Base-by-base conservation (phyloP, 1,140 invertebrate genomes). In the Palaemon carinicauda region DNA sequence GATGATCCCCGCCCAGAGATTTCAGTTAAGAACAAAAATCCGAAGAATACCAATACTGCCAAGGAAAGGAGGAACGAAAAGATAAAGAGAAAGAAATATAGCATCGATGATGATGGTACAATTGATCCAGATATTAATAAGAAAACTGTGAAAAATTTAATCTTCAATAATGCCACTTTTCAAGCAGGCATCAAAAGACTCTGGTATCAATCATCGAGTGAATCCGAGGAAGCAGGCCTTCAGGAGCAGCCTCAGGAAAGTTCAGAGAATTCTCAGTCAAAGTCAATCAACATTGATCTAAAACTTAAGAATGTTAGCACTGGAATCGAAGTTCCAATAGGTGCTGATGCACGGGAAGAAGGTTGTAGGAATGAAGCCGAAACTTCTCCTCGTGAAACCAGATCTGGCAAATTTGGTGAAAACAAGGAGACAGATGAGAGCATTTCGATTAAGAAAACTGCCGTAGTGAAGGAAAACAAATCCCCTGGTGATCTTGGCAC, bases 81-180 rank as follows among this genome's bases (percentile, higher is more conserved):
- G 9, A 29, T 9, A 12, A 51, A 17, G 50, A 75, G 33, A 21
- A 75, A 75, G 24, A 50, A 21, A n/a, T 50, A 21, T 21, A n/a
- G 33, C 21, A 50, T 10, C 21, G 73, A 75, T n/a, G 33, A 75
- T 21, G 73, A 50, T n/a, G 24, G 14, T 41, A n/a, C 41, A 21
- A 2, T 19, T 75, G 73, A 75, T 51, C 73, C 73, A 50, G 73
- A 75, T 51, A 21, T 75, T 21, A 75, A 75, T 50, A 75, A 75
- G 33, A 75, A 75, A 21, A 50, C 33, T 51, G 73, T 75, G 19
- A 75, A 75, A 51, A 75, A 75, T 75, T 75, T 75, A 33, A 75
- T 75, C 19, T 75, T 75, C 33, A 75, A 75, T 24, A 75, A 75
- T 51, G 73, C 73, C 41, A 75, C 33, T 19, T 75, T 75, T 19